phyloP scores from a whole-genome alignment of 2,113 vertebrate genomes.

The Struthio camelus region DNA sequence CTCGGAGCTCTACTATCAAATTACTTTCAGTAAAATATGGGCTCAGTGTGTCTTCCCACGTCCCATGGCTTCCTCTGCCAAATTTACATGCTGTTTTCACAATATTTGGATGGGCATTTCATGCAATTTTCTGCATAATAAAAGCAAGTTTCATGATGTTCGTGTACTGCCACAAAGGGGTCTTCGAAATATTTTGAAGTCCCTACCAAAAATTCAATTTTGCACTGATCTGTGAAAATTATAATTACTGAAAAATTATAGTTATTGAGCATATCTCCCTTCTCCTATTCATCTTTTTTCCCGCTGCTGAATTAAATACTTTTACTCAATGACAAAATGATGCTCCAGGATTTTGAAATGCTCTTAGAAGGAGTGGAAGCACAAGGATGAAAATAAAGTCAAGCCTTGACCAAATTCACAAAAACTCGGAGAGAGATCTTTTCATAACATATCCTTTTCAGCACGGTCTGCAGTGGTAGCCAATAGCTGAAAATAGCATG shows the following conservation, averaged over 20 bases:
- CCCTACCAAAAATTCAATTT: background rate
- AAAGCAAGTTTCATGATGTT: background rate
- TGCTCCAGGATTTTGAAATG: background rate
- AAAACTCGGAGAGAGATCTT: background rate
- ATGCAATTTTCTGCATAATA: background rate
- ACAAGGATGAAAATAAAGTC: background rate
- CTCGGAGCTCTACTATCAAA: background rate
- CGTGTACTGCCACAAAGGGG: background rate
- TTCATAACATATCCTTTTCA: background rate
- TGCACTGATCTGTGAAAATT: background rate
- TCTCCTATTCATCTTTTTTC: background rate
- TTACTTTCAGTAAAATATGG: background rate
- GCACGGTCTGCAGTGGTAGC: background rate
- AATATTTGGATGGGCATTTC: background rate
- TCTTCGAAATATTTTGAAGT: background rate
- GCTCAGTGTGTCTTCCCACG: background rate
- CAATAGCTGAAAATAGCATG: background rate
- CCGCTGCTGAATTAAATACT: background rate
- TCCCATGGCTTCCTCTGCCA: background rate
- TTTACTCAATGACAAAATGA: background rate
- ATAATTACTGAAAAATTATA: background rate
- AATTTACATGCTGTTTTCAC: background rate
- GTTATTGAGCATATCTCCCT: background rate
- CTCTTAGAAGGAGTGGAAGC: background rate
- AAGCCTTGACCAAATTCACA: background rate